Conservation (phyloP, 2,797 vertebrate genomes). For the Lacerta bilineata region DNA sequence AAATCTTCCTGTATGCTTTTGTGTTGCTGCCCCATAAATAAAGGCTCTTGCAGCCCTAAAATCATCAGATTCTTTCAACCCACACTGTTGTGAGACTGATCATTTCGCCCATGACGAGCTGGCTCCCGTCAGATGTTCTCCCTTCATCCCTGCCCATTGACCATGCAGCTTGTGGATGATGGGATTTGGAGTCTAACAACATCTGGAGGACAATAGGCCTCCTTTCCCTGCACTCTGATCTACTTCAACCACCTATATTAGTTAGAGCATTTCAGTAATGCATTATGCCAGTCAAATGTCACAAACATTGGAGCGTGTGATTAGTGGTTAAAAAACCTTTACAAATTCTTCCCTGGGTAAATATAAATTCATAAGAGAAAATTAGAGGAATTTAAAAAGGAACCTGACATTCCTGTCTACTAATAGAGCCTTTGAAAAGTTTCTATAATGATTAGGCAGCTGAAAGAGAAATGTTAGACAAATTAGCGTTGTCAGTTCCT, state of each 20-base stretch:
- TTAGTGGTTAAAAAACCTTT: neutral
- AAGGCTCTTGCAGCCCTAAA: too few relatives aligned
- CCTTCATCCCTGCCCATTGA: neutral
- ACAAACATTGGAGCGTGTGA: neutral
- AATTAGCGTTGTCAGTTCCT: neutral
- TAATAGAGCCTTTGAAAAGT: neutral
- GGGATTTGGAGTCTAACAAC: neutral
- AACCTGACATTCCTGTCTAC: neutral
- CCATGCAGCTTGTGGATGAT: neutral
- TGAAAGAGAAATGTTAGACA: neutral
- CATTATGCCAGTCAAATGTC: neutral
- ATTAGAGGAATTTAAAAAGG: neutral
- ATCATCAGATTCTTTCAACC: too few relatives aligned
- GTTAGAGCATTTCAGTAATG: neutral
- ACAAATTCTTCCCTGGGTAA: conserved; percentile 13
- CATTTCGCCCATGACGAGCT: too few relatives aligned
- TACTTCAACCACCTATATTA: neutral
- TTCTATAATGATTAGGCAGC: neutral
- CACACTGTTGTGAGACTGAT: too few relatives aligned
- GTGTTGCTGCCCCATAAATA: too few relatives aligned
- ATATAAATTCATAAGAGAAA: neutral
- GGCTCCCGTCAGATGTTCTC: neutral
- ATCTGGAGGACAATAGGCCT: neutral
- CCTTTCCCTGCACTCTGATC: neutral
- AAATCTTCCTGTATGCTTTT: too few relatives aligned